phyloP scores from a whole-genome alignment of 2,113 vertebrate genomes.

The rat (Rattus norvegicus) region DNA sequence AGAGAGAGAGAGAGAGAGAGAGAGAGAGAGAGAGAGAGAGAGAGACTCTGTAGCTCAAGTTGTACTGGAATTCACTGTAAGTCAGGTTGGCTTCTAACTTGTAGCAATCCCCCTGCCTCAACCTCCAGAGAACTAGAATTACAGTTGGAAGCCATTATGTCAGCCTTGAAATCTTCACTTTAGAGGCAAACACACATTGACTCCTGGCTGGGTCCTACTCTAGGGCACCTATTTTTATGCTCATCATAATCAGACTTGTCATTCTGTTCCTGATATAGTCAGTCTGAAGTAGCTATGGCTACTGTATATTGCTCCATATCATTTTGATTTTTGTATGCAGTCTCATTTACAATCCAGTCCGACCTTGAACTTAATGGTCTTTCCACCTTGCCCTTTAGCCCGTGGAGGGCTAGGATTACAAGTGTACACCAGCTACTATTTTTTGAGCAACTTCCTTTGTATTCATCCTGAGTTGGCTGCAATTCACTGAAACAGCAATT shows the following conservation, averaged over 20 bases:
- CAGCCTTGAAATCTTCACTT: background rate
- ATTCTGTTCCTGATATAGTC: background rate
- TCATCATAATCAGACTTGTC: background rate
- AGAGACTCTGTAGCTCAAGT: background rate
- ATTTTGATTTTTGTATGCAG: background rate
- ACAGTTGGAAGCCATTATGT: background rate
- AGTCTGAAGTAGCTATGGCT: background rate
- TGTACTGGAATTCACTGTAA: background rate
- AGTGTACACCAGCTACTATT: background rate
- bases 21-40: background rate
- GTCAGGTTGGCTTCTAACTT: background rate
- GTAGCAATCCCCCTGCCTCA: background rate
- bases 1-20: background rate
- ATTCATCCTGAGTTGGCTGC: background rate
- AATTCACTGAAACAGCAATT: conserved; percentile 29
- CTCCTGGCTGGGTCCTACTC: background rate
- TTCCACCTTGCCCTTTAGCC: background rate
- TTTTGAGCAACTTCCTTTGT: background rate
- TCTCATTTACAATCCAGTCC: background rate
- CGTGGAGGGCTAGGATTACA: background rate
- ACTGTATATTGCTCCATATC: background rate
- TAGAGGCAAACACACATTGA: background rate
- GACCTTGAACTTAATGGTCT: background rate
- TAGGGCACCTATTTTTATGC: background rate
- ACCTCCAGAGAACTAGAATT: background rate